These are phyloP conservation scores for Epinotia demarniana DNA, from an alignment of 2,888 invertebrate genomes.

Conservation along the genomic window DNA sequence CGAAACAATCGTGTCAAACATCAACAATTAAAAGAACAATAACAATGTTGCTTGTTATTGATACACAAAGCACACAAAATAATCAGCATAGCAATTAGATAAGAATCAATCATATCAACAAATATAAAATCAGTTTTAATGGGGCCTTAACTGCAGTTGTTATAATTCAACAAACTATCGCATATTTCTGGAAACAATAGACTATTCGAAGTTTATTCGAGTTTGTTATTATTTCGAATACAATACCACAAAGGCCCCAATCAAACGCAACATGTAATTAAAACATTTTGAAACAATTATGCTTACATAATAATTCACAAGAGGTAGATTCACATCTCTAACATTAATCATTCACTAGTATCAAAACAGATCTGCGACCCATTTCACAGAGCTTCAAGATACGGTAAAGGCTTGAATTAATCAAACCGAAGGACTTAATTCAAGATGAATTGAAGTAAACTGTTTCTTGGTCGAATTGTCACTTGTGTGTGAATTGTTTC, in stretches of 20 bases:
- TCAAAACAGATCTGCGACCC: neutral
- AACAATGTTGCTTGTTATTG: conserved; percentile 42
- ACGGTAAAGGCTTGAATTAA: neutral
- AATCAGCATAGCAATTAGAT: conserved; percentile 29
- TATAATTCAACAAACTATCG: neutral
- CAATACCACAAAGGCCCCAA: conserved; percentile 6
- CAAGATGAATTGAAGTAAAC: neutral
- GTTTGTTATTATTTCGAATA: neutral
- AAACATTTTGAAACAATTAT: conserved; percentile 17
- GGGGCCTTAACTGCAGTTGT: conserved; percentile 13
- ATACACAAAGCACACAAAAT: conserved; percentile 24
- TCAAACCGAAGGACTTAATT: neutral
- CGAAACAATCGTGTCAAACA: conserved; percentile 20
- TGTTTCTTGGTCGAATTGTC: neutral
- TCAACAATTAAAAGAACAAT: conserved; percentile 43
- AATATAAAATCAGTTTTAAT: conserved; percentile 21
- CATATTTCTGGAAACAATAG: neutral
- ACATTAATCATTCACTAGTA: conserved; percentile 11
- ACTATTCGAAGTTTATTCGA: too few relatives aligned
- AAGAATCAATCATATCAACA: conserved; percentile 33
- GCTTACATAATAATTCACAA: conserved; percentile 14
- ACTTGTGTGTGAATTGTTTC: neutral
- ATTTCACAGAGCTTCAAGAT: neutral
- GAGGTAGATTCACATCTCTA: conserved; percentile 33
- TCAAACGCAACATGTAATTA: conserved; percentile 22